Base-by-base conservation (phyloP, 2,888 invertebrate species). In the Andricus quercusramuli region DNA sequence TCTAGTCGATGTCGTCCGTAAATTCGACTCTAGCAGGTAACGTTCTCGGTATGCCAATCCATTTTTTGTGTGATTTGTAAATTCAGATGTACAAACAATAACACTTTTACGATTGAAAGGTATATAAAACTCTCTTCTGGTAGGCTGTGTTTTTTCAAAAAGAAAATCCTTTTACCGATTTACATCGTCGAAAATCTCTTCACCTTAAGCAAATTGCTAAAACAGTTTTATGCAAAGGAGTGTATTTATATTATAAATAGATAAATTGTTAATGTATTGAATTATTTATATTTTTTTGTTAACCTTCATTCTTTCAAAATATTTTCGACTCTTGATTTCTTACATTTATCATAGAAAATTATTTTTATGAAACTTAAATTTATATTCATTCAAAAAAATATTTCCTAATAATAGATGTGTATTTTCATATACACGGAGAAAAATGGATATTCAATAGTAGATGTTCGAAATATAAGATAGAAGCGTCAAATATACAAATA, bases 11-110 rank as follows among this genome's bases (percentile, higher is more conserved):
- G 41, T 56, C 74, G 32, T 74, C 37, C 56, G 15, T 37, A 74
- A 74, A 37, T 59, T 74, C 56, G 51, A 74, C 32, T 74, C 74
- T 56, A 74, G 56, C 74, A 74, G 37, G 74, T 74, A 8, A 37
- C 32, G 51, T 74, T 74, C 37, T 74, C 56, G 56, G 74, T 32
- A 56, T 22, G 37, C 25, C 25, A 74, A 37, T n/a, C 8, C n/a
- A 37, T 32, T 74, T n/a, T 56, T 37, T 59, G n/a, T 20, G n/a
- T 32, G 32, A 37, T 74, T 74, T 74, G 56, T 74, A 74, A 74
- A 74, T 74, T 74, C 37, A 74, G 56, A 74, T 74, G 74, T 74
- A 74, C 74, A 74, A 56, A 74, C 56, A 56, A 59, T 74, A 74
- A 51, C 74, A 74, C 2, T 74, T 74, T 74, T 59, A 74, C 56